phyloP scores from a whole-genome alignment of 1,140 invertebrate genomes.

The Drosophila neocordata region DNA sequence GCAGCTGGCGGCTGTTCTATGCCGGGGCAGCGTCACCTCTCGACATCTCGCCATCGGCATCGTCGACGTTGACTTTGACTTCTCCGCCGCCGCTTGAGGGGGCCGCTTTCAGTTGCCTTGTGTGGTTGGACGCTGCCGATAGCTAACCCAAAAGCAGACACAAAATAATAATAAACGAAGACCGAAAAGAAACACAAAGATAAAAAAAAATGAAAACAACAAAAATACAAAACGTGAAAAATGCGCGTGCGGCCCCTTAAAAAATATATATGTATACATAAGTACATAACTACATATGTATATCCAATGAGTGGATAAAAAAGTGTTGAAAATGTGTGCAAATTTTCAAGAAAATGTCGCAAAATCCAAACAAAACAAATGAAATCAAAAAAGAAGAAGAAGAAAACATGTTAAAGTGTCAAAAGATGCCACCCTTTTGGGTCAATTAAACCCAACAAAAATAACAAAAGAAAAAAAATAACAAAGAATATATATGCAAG shows the following conservation, averaged over 20 bases:
- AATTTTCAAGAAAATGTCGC: not conserved
- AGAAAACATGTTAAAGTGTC: not conserved
- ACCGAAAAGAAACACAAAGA: slow-evolving; percentile 28
- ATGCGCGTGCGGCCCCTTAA: slow-evolving; percentile 22
- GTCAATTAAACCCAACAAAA: slow-evolving; percentile 28
- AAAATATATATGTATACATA: not conserved
- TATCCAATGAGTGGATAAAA: not conserved
- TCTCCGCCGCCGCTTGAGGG: slow-evolving; percentile 23
- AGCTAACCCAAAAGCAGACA: slow-evolving; percentile 43
- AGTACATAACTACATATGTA: too few species aligned
- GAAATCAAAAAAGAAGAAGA: not conserved
- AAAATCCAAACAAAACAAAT: slow-evolving; percentile 34
- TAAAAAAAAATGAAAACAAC: slow-evolving; percentile 24
- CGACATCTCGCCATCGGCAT: slow-evolving; percentile 5
- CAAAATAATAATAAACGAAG: slow-evolving; percentile 19
- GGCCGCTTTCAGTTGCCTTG: slow-evolving; percentile 64
- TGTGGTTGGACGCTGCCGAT: slow-evolving; percentile 65
- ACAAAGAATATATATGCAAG: not conserved
- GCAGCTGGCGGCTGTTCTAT: slow-evolving; percentile 15
- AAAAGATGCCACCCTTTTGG: not conserved
- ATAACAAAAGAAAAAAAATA: slow-evolving; percentile 14
- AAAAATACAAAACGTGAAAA: slow-evolving; percentile 29
- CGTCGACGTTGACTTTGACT: slow-evolving; percentile 37
- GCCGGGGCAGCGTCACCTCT: slow-evolving; percentile 18
- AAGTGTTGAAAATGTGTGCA: slow-evolving; percentile 8